Conservation (phyloP, 2,797 vertebrate species). For the Channa striata region DNA sequence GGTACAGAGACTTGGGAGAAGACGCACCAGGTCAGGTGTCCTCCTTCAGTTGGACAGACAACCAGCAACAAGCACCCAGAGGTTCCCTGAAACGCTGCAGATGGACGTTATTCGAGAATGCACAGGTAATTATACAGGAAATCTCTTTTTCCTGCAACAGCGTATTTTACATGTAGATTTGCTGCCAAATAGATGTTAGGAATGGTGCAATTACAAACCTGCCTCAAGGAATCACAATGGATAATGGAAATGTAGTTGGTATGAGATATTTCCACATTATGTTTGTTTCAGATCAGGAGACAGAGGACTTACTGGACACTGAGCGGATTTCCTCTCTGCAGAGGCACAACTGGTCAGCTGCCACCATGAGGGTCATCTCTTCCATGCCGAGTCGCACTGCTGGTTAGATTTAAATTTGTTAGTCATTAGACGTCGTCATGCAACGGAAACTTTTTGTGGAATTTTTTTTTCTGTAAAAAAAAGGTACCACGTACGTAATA, state of each 20-base stretch:
- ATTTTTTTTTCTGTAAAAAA: no score
- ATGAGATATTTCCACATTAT: neutral
- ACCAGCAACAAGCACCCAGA: slow-evolving; percentile 10
- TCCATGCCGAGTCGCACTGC: slow-evolving; percentile 89
- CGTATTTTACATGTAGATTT: neutral
- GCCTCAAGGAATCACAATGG: no score
- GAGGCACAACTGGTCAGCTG: slow-evolving; percentile 52
- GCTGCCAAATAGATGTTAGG: neutral
- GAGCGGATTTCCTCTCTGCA: neutral
- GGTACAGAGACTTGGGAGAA: slow-evolving; percentile 41
- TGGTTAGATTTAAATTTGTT: slow-evolving; percentile 75
- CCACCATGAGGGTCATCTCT: slow-evolving; percentile 83
- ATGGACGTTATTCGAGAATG: no score
- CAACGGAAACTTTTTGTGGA: neutral
- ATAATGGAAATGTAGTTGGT: neutral
- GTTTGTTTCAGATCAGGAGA: slow-evolving; percentile 42
- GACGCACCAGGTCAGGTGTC: neutral
- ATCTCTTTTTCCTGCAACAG: neutral
- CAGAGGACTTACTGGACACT: neutral
- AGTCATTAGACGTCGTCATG: no score
- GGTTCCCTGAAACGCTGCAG: neutral
- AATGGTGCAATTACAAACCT: neutral
- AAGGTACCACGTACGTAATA: no score
- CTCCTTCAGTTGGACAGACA: neutral
- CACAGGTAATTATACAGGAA: neutral